Evolutionary conservation across 2,113 vertebrate species (phyloP).

Genomic region (Podarcis muralis): DNA sequence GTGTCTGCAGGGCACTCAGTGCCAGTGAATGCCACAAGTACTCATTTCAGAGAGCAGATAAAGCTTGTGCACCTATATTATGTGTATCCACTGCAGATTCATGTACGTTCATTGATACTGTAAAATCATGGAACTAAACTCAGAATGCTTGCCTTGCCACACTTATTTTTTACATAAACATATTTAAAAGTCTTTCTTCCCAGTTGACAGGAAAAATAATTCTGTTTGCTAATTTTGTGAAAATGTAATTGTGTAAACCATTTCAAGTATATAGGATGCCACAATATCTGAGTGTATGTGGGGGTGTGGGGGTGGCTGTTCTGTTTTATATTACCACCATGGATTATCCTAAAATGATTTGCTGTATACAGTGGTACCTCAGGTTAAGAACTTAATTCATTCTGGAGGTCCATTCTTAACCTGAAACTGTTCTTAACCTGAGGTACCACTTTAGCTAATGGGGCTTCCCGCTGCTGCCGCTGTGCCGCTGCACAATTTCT

Average conservation of each 20-base stretch:
- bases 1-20: background rate
- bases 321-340: background rate
- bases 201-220: constrained; percentile 37
- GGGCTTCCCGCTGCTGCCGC: too few species aligned
- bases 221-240: constrained; percentile 44
- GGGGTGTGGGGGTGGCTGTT: background rate
- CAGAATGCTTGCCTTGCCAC: constrained; percentile 24
- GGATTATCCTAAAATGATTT: constrained; percentile 27
- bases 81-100: background rate
- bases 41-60: constrained; percentile 11
- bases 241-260: constrained; percentile 51
- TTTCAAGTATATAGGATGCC: constrained; percentile 26
- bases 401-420: too few species aligned
- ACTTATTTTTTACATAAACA: background rate
- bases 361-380: background rate
- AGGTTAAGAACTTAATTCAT: too few species aligned
- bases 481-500: too few species aligned
- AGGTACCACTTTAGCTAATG: too few species aligned
- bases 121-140: constrained; percentile 24
- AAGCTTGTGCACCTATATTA: background rate
- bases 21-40: background rate
- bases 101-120: background rate
- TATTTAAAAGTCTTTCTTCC: background rate
- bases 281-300: background rate
- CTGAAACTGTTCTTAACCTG: too few species aligned